Percentiles rank a stretch among this genome's conserved stretches.
Evolutionary conservation across 2,888 invertebrate species (phyloP).

Genomic region (Luperina nickerlii): DNA sequence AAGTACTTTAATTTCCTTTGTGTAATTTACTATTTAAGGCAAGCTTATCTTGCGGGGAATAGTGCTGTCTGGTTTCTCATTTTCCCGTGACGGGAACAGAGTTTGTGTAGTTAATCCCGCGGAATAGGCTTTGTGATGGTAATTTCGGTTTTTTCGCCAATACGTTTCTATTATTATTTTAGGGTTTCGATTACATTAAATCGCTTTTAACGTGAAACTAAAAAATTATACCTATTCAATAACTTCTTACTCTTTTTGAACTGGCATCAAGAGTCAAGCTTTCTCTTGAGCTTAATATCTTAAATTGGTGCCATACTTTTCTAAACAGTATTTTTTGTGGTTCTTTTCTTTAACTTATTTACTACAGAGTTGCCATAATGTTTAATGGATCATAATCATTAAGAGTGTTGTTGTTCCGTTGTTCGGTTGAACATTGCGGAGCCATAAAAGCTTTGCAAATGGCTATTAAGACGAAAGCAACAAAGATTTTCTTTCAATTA

Average conservation of each 20-base stretch:
- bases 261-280: background rate
- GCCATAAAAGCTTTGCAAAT: conserved; percentile 35
- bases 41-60: conserved; percentile 32
- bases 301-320: background rate
- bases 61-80: conserved; percentile 32
- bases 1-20: conserved; percentile 57
- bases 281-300: background rate
- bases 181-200: background rate
- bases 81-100: conserved; percentile 5
- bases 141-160: background rate
- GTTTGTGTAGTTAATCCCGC: conserved; percentile 7
- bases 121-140: background rate
- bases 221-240: background rate
- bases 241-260: background rate
- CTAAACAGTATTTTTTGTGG: conserved; percentile 7
- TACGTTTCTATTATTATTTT: background rate
- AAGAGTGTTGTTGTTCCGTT: conserved; percentile 44
- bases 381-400: conserved; percentile 33
- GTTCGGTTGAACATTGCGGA: conserved; percentile 47
- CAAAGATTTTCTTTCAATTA: conserved; percentile 46
- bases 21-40: conserved; percentile 51
- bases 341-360: conserved; percentile 25
- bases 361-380: conserved; percentile 26
- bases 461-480: conserved; percentile 34
- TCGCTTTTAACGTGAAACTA: background rate